These are phyloP conservation scores for Lasius platythorax DNA, from an alignment of 2,888 invertebrate genomes.

Conservation along the genomic window DNA sequence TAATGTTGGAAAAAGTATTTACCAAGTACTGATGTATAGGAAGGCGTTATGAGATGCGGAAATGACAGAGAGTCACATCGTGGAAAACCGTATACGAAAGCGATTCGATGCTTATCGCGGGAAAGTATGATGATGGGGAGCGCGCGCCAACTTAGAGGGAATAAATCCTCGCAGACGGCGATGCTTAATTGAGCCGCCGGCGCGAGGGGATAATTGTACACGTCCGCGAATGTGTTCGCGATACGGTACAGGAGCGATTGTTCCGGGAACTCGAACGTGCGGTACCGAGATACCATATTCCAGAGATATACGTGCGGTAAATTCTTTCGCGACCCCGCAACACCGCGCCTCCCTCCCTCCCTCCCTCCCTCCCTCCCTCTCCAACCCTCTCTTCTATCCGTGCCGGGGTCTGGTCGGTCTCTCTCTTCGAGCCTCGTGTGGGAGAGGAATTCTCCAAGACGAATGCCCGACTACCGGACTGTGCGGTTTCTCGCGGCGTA, in stretches of 20 bases:
- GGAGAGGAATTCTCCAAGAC: constrained; percentile 80
- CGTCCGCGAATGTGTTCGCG: constrained; percentile 71
- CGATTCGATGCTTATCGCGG: constrained; percentile 38
- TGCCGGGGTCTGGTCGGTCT: background rate
- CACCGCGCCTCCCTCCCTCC: constrained; percentile 37
- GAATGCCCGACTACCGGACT: constrained; percentile 78
- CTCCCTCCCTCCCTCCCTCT: constrained; percentile 59
- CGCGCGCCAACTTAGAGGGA: constrained; percentile 32
- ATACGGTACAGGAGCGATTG: constrained; percentile 72
- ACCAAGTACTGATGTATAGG: background rate
- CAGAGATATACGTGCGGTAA: constrained; percentile 64
- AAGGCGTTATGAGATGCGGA: background rate
- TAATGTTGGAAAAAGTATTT: background rate
- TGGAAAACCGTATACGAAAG: constrained; percentile 9
- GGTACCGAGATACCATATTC: constrained; percentile 72
- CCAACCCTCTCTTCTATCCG: constrained; percentile 21
- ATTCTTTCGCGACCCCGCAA: constrained; percentile 63
- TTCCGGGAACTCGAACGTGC: constrained; percentile 72
- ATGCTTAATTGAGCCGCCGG: constrained; percentile 71
- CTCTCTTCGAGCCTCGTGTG: constrained; percentile 64
- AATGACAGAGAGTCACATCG: background rate
- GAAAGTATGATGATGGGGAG: constrained; percentile 46
- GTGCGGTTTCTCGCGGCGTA: constrained; percentile 64
- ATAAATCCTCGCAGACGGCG: constrained; percentile 65
- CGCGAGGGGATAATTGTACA: constrained; percentile 73